These are phyloP conservation scores for Eretmocerus hayati DNA, from an alignment of 2,888 invertebrate species.

Conservation along the genomic window DNA sequence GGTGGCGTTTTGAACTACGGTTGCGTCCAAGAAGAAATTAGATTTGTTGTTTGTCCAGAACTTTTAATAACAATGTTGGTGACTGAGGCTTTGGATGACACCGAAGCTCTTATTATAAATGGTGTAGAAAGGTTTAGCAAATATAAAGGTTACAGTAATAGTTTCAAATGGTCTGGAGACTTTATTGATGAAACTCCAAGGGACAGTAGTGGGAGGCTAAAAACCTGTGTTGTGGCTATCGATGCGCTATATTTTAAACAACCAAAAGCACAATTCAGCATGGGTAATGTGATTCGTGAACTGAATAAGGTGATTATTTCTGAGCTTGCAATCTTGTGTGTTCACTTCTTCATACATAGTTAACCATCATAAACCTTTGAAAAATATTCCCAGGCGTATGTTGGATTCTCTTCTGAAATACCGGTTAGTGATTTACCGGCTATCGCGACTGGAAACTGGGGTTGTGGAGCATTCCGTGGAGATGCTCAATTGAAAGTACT, in stretches of 20 bases:
- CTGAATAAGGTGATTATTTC: slow-evolving; percentile 90
- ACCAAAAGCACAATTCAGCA: slow-evolving; percentile 53
- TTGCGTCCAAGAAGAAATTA: slow-evolving; percentile 95
- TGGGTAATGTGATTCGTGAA: slow-evolving; percentile 63
- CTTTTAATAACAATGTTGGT: slow-evolving; percentile 80
- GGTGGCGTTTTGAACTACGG: slow-evolving; percentile 87
- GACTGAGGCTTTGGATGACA: slow-evolving; percentile 68
- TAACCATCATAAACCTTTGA: no score
- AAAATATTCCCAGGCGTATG: slow-evolving; percentile 50
- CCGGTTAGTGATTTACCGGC: slow-evolving; percentile 35
- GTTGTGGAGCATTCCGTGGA: slow-evolving; percentile 60
- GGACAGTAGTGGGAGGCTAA: slow-evolving; percentile 62
- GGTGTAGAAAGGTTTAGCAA: slow-evolving; percentile 73
- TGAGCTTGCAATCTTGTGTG: no score
- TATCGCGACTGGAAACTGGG: slow-evolving; percentile 68
- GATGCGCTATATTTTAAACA: slow-evolving; percentile 71
- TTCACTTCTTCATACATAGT: no score
- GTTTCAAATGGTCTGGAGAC: slow-evolving; percentile 73
- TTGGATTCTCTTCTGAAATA: slow-evolving; percentile 45
- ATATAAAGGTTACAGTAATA: slow-evolving; percentile 74
- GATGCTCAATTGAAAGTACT: slow-evolving; percentile 53
- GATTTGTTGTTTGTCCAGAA: slow-evolving; percentile 92
- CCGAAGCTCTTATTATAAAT: slow-evolving; percentile 76
- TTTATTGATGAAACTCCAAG: slow-evolving; percentile 61
- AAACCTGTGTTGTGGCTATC: slow-evolving; percentile 75